These are phyloP conservation scores for Sardinella longiceps DNA, from an alignment of 2,797 vertebrate species.

Conservation along the genomic window DNA sequence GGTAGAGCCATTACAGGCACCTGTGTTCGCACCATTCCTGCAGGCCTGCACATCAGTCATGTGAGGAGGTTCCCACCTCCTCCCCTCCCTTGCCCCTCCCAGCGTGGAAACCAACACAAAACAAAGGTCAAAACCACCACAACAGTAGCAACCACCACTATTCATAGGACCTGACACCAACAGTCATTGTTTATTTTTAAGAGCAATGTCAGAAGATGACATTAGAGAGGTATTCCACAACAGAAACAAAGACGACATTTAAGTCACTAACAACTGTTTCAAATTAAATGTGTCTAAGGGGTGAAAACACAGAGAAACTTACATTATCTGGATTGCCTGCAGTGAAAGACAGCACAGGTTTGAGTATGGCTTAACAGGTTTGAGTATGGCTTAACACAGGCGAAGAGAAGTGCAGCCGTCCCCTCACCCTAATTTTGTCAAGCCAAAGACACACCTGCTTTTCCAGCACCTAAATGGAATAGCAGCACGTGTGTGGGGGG, in stretches of 20 bases:
- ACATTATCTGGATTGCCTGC: neutral
- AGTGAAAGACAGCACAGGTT: neutral
- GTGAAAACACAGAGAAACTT: neutral
- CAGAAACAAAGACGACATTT: no score
- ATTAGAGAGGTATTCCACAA: neutral
- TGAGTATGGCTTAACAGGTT: neutral
- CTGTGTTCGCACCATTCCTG: constrained; percentile 53
- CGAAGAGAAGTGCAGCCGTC: neutral
- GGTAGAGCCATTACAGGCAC: constrained; percentile 49
- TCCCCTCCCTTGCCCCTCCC: constrained; percentile 32
- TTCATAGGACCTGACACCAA: constrained; percentile 46
- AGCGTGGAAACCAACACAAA: constrained; percentile 44
- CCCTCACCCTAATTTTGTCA: neutral
- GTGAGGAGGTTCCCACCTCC: constrained; percentile 25
- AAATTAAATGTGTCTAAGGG: neutral
- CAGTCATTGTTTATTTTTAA: constrained; percentile 30
- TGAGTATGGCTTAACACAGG: neutral
- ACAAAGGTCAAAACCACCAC: constrained; percentile 46
- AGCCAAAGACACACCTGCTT: constrained; percentile 45
- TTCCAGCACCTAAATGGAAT: constrained; percentile 36
- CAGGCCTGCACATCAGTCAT: constrained; percentile 44
- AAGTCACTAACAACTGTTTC: neutral
- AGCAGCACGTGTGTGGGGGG: constrained; percentile 53
- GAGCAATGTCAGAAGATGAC: constrained; percentile 9
- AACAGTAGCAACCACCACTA: constrained; percentile 41